Conservation (phyloP, 2,113 vertebrate genomes). For the Mugil cephalus region DNA sequence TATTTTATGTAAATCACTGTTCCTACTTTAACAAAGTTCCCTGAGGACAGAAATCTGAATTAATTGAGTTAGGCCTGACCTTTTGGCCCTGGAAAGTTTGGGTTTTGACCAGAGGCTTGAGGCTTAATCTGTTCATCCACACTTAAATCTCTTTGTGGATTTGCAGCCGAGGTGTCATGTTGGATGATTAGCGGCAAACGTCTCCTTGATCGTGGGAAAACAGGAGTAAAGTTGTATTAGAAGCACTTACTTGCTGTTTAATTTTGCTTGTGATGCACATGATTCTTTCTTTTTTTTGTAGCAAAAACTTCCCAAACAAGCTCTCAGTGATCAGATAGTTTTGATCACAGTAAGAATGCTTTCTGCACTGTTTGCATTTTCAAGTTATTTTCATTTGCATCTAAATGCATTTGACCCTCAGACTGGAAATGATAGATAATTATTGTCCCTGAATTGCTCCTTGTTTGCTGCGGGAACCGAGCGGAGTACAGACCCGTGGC, state of each 20-base stretch:
- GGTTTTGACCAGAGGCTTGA: slow-evolving; percentile 50
- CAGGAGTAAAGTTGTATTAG: too few species aligned
- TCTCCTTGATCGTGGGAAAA: neutral
- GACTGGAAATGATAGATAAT: slow-evolving; percentile 67
- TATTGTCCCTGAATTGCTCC: slow-evolving; percentile 63
- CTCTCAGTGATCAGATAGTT: slow-evolving; percentile 27
- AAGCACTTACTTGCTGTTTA: too few species aligned
- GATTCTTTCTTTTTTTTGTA: slow-evolving; percentile 5
- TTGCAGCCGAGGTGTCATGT: neutral
- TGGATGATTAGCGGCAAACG: neutral
- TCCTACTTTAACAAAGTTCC: slow-evolving; percentile 45
- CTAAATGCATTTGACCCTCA: slow-evolving; percentile 70
- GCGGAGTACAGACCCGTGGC: slow-evolving; percentile 15
- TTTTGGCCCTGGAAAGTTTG: slow-evolving; percentile 52
- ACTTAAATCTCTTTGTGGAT: slow-evolving; percentile 55
- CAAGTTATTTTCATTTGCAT: slow-evolving; percentile 74
- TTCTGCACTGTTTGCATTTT: slow-evolving; percentile 53
- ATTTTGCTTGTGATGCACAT: neutral
- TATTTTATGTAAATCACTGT: slow-evolving; percentile 65
- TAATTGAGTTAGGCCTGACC: slow-evolving; percentile 57
- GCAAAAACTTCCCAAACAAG: slow-evolving; percentile 9
- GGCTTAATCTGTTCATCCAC: slow-evolving; percentile 60
- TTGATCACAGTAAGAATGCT: slow-evolving; percentile 26
- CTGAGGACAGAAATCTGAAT: slow-evolving; percentile 56
- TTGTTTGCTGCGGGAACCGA: slow-evolving; percentile 48